Conservation (phyloP, 2,888 invertebrate species). For the Chymomyza fuscimana region DNA sequence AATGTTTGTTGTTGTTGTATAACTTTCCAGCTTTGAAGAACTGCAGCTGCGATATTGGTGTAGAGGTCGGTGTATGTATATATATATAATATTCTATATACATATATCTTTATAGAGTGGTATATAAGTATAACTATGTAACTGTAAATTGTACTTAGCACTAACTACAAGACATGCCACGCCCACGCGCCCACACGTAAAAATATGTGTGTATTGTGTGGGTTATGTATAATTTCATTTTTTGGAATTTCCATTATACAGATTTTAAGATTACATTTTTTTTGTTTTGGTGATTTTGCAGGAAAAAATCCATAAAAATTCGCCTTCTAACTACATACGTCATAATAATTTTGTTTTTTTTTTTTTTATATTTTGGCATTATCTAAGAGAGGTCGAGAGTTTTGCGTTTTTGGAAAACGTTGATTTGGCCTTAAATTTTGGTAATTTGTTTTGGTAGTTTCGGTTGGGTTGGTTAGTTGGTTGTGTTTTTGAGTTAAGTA, state of each 20-base stretch:
- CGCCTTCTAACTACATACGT: constrained; percentile 52
- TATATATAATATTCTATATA: constrained; percentile 21
- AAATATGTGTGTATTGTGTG: constrained; percentile 37
- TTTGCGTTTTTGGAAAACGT: constrained; percentile 67
- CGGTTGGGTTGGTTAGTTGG: constrained; percentile 55
- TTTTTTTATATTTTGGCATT: constrained; percentile 43
- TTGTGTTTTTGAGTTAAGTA: constrained; percentile 26
- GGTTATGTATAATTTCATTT: constrained; percentile 29
- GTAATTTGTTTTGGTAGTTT: constrained; percentile 52
- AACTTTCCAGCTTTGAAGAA: constrained; percentile 35
- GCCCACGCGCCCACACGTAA: constrained; percentile 35
- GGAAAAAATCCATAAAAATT: constrained; percentile 61
- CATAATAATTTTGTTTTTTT: constrained; percentile 16
- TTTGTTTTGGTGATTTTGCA: constrained; percentile 23
- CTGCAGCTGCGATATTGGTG: constrained; percentile 54
- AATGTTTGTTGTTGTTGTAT: background rate
- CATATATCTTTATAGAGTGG: constrained; percentile 21
- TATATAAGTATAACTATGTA: constrained; percentile 36
- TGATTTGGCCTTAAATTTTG: constrained; percentile 60
- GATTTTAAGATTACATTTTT: background rate
- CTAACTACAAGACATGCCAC: constrained; percentile 51
- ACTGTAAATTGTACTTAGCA: constrained; percentile 60
- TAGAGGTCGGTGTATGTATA: constrained; percentile 45
- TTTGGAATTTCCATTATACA: background rate
- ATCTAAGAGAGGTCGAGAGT: constrained; percentile 62